Base-by-base conservation (phyloP, 2,888 invertebrate species). In the Laothoe populi region DNA sequence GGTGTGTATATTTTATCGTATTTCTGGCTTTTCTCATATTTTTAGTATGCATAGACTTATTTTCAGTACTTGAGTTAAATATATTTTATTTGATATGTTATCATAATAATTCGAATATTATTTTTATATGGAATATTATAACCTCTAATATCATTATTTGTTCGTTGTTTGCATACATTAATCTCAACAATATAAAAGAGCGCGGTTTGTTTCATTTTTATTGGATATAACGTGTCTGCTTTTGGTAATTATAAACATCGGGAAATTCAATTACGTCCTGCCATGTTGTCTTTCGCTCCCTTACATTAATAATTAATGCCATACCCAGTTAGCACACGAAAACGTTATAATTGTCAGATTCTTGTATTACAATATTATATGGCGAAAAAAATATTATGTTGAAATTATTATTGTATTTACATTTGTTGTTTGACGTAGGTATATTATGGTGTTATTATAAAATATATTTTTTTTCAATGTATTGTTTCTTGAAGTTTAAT, bases 181-280 rank as follows among this genome's bases (percentile, higher is more conserved):
- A 7, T 16, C 24, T 40, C 11, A 48, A 40, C 10, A 60, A 60
- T 24, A 48, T 16, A 16, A 38, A 53, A 42, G 38, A 46, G 10
- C 16, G 38, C 13, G 40, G 60, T 42, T 60, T 53, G 42, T 42
- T 42, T 60, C 21, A 40, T 19, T 42, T 26, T 53, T 31, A 53
- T 42, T 42, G n/a, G 23, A 42, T 21, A 24, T 31, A 16, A 46
- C 21, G 38, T 16, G 38, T 31, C 7, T 19, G 60, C 40, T 61
- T 42, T 61, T 26, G 68, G 67, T 66, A 71, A 70, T 67, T 69
- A 66, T 73, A 68, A 60, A 70, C 67, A 67, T 66, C 61, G 64
- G 62, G 63, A 71, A 71, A 75, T 71, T 69, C 61, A 71, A 72
- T 76, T 72, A 72, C 57, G 35, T 5, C 19, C 64, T 63, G 40